Conservation (phyloP, 2,888 invertebrate species). For the Lithophane leautieri region DNA sequence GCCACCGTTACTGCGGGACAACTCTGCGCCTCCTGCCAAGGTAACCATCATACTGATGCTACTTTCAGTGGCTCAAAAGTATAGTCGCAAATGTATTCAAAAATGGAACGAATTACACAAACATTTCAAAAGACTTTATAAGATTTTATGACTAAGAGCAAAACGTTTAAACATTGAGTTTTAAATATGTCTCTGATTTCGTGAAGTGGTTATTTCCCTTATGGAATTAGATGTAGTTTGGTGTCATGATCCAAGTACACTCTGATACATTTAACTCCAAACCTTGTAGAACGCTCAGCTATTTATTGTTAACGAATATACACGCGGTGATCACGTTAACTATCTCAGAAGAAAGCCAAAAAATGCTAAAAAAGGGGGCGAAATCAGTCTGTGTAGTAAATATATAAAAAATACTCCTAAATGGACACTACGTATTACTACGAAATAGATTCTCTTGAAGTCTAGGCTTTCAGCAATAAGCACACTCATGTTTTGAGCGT, state of each 20-base stretch:
- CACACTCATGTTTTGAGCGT: neutral
- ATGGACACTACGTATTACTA: neutral
- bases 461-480: neutral
- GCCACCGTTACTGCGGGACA: slow-evolving; percentile 86
- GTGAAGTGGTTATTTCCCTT: neutral
- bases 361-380: neutral
- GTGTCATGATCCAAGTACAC: neutral
- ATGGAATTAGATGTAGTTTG: neutral
- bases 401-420: neutral
- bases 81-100: neutral
- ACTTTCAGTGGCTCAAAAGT: neutral
- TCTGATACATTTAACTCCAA: neutral
- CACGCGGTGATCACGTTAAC: neutral
- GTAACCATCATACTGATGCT: slow-evolving; percentile 66
- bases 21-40: slow-evolving; percentile 90
- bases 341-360: neutral
- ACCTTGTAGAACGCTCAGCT: neutral
- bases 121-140: neutral
- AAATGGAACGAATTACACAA: neutral
- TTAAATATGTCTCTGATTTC: neutral
- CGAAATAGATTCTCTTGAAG: neutral
- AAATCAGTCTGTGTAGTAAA: neutral
- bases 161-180: too few relatives aligned
- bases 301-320: neutral
- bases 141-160: neutral